Conservation (phyloP, 2,797 vertebrate genomes). For the Micropoecilia bifurca region DNA sequence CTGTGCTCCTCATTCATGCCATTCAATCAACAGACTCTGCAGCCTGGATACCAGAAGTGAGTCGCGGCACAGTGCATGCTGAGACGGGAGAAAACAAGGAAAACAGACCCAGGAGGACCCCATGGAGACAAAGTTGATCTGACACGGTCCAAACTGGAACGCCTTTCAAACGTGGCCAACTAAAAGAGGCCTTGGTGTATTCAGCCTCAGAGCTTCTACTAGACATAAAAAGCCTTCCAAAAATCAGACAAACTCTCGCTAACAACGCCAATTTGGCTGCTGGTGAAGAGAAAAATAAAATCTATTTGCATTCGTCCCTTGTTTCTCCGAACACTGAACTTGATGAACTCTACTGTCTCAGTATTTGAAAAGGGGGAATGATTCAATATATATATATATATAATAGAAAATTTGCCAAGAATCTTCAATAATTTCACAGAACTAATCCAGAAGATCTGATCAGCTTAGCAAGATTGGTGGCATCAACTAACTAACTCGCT, state of each 20-base stretch:
- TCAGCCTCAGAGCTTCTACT: conserved; percentile 25
- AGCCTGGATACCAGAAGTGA: conserved; percentile 9
- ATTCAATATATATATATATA: no score
- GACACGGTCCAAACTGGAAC: conserved; percentile 25
- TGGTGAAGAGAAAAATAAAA: conserved; percentile 30
- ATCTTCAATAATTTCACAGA: no score
- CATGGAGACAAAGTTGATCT: conserved; percentile 28
- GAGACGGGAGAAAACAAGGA: conserved; percentile 7
- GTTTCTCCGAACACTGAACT: conserved; percentile 46
- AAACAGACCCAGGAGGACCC: conserved; percentile 21
- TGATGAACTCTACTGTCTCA: conserved; percentile 41
- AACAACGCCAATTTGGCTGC: conserved; percentile 56
- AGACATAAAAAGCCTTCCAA: conserved; percentile 44
- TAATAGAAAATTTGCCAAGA: no score
- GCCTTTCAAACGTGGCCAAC: conserved; percentile 44
- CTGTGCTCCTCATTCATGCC: conserved; percentile 29
- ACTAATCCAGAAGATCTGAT: no score
- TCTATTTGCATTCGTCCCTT: conserved; percentile 46
- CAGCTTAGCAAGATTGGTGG: no score
- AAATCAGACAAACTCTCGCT: conserved; percentile 51
- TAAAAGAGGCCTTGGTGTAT: conserved; percentile 21
- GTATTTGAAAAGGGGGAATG: not conserved
- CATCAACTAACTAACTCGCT: no score
- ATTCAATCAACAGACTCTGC: not conserved
- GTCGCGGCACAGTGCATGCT: conserved; percentile 13